phyloP scores from a whole-genome alignment of 2,797 vertebrate species.

The Geotrypetes seraphini region DNA sequence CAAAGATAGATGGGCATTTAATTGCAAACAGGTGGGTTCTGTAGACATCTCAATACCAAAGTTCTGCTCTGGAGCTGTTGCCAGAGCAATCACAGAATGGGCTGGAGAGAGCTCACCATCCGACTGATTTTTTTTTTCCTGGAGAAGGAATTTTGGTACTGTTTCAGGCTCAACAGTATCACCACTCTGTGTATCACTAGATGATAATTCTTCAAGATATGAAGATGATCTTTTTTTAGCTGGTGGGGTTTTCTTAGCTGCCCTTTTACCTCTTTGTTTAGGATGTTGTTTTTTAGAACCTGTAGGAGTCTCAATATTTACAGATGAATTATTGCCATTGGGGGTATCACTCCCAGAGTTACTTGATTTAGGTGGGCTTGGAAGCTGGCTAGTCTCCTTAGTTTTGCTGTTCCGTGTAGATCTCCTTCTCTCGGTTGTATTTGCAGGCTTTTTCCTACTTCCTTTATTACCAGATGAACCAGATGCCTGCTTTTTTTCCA shows the following conservation, averaged over 20 bases:
- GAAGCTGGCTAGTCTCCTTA: slow-evolving; percentile 54
- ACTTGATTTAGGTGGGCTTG: slow-evolving; percentile 51
- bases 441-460: slow-evolving; percentile 63
- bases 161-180: slow-evolving; percentile 23
- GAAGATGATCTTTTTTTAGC: slow-evolving; percentile 66
- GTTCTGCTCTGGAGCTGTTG: too few relatives aligned
- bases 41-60: too few relatives aligned
- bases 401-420: slow-evolving; percentile 70
- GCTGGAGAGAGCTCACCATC: too few relatives aligned
- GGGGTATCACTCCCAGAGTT: slow-evolving; percentile 64
- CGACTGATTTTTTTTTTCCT: too few relatives aligned
- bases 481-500: slow-evolving; percentile 74
- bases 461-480: slow-evolving; percentile 72
- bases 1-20: neutral
- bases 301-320: slow-evolving; percentile 42
- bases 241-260: slow-evolving; percentile 61
- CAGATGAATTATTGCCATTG: slow-evolving; percentile 40
- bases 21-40: too few relatives aligned
- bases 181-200: slow-evolving; percentile 34
- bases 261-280: slow-evolving; percentile 66
- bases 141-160: slow-evolving; percentile 8
- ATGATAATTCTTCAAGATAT: slow-evolving; percentile 24
- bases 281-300: slow-evolving; percentile 51
- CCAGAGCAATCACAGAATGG: too few relatives aligned
- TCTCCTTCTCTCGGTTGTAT: slow-evolving; percentile 60